These are phyloP conservation scores for Phoeniculus purpureus DNA, from an alignment of 2,797 vertebrate genomes.

Conservation along the genomic window DNA sequence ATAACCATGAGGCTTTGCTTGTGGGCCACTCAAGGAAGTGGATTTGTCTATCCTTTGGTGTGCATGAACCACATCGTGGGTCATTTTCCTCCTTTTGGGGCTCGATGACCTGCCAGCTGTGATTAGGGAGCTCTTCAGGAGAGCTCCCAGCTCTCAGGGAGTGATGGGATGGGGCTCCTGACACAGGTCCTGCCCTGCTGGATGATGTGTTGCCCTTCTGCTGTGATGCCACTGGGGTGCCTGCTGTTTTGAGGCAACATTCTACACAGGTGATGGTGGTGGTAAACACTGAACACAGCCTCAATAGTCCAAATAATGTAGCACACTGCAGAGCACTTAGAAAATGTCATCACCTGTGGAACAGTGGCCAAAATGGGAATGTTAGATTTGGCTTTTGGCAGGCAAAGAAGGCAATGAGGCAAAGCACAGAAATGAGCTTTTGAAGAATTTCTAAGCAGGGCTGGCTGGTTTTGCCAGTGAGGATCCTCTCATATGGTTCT, in stretches of 20 bases:
- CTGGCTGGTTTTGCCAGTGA: not conserved
- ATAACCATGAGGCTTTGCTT: not conserved
- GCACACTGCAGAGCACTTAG: not conserved
- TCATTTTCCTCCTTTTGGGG: slow-evolving; percentile 9
- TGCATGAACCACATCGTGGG: not conserved
- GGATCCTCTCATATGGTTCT: not conserved
- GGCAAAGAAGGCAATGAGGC: not conserved
- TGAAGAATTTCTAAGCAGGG: slow-evolving; percentile 2
- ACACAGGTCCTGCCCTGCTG: not conserved
- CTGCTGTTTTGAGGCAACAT: not conserved
- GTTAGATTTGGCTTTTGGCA: slow-evolving; percentile 33
- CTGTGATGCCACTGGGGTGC: not conserved
- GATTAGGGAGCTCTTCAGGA: not conserved
- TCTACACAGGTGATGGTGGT: not conserved
- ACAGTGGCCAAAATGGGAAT: slow-evolving; percentile 40
- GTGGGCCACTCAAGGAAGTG: not conserved
- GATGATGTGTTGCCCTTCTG: slow-evolving; percentile 6
- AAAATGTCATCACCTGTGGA: slow-evolving; percentile 69
- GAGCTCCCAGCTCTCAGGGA: not conserved
- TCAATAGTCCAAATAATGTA: slow-evolving; percentile 30
- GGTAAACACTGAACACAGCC: slow-evolving; percentile 26
- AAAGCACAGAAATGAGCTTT: slow-evolving; percentile 32
- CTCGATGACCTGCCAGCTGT: slow-evolving; percentile 52
- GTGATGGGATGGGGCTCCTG: not conserved
- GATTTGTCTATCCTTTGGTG: not conserved